Conservation (phyloP, 1,140 invertebrate species). For the Philotrypesis tridentata region DNA sequence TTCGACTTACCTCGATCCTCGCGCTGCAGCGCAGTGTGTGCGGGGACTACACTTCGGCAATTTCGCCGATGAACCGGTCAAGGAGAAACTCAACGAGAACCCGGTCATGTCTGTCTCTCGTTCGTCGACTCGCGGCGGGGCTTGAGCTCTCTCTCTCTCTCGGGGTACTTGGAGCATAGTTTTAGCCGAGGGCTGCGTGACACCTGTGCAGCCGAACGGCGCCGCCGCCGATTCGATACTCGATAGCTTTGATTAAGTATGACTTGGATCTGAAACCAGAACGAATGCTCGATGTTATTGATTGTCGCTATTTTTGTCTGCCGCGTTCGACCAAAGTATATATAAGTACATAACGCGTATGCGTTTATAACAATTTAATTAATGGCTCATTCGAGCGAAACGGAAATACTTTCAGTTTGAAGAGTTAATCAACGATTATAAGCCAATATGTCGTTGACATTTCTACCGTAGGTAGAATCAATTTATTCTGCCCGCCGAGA, state of each 20-base stretch:
- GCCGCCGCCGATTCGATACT: neutral
- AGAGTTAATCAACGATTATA: no score
- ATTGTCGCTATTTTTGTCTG: no score
- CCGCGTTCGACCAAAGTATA: no score
- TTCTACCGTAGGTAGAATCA: no score
- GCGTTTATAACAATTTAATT: no score
- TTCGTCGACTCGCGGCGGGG: neutral
- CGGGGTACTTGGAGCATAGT: slow-evolving; percentile 31
- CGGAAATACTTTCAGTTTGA: no score
- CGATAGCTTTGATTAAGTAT: neutral
- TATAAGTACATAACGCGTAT: no score
- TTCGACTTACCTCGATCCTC: slow-evolving; percentile 31
- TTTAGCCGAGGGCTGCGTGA: neutral
- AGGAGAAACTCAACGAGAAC: slow-evolving; percentile 45
- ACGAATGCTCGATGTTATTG: neutral
- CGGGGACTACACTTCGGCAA: slow-evolving; percentile 1
- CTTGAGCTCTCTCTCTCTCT: no score
- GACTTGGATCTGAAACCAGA: neutral
- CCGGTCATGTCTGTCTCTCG: neutral
- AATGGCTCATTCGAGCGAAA: no score
- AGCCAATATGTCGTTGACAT: no score
- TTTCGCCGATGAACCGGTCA: slow-evolving; percentile 39
- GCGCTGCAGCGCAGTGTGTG: neutral
- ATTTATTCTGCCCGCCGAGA: no score
- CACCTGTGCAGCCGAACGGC: neutral